Base-by-base conservation (phyloP, 2,113 vertebrate species). In the Paralichthys olivaceus region DNA sequence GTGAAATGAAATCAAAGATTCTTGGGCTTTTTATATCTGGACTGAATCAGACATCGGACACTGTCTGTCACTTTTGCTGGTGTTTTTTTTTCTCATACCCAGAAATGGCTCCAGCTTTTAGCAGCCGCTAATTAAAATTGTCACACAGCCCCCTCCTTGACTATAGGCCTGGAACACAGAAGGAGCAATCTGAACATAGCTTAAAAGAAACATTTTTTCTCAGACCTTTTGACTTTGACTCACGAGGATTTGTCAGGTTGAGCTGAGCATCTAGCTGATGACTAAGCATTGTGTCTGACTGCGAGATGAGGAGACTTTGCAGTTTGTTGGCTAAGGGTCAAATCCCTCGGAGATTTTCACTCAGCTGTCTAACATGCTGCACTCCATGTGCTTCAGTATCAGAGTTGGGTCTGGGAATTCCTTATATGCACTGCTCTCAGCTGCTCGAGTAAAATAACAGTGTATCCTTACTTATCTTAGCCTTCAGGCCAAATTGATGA, bases 311-410 rank as follows among this genome's bases (percentile, higher is more conserved):
- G 75, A 79, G 59, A 80, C 70, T 60, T 70, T 76, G 43, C 72
- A 45, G 71, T 80, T 85, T 89, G 57, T 80, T 89, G 79, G 83
- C 80, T 71, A 57, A 84, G 80, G 85, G 87, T 89, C 85, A 92
- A 85, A 84, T 87, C 80, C 80, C 76, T 79, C 15, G 0, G 89
- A 88, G 84, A 84, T 80, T 86, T 86, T 84, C 58, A 4, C 74
- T 89, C 85, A 79, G 79, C 85, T 84, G 79, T 72, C 75, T 77
- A 87, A 86, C 86, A 86, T 84, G 75, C 84, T 86, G 84, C 76
- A 26, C 78, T 79, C 84, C 84, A 76, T 83, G 86, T 84, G 87
- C 75, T 86, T 43, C 34, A 69, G 25, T 45, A 26, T 45, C 40
- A n/a, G 20, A 80, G 57, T 56, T 53, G 2, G 49, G 43, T 43